Evolutionary conservation across 2,888 invertebrate genomes (phyloP), one percentile per base, ranked within the genome.

Genomic region (Heliconius ethilla): DNA sequence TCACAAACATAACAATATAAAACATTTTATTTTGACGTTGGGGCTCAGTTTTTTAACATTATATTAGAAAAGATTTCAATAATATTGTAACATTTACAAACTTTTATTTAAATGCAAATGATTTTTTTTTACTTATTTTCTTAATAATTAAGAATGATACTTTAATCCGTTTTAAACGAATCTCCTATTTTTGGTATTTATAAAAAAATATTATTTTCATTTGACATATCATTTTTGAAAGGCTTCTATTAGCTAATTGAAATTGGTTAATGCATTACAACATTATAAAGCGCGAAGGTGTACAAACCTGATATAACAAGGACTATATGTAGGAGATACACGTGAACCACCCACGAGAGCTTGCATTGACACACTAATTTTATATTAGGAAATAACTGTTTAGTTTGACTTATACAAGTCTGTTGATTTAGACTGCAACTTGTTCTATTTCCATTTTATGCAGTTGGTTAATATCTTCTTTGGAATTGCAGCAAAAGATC

Each of bases 261-360:
- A 70, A 51, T 73, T 59, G 40, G 40, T 37, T 15, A 62, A 10
- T 59, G 27, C 29, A 69, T 75, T 27, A 25, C 40, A 70, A 45
- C 1, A 18, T 33, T 25, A 63, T 15, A 13, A 70, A 37, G 29
- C 66, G 63, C 51, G 25, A 77, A 77, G 59, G 66, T 59, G 73
- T 67, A 67, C 13, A 77, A 77, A 66, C 73, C 67, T 74, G 77
- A 74, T 72, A 67, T 62, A n/a, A 59, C 74, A 77, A 77, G 77
- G 77, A 55, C 66, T 72, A 33, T 33, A 74, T 67, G 77, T 77
- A 66, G 73, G 77, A 67, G 77, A 73, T 77, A 74, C 63, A 55
- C 72, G 70, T 62, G 76, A 25, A 65, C 33, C 72, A 66, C 76
- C 76, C 76, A 76, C 76, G 51, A 65, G 25, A 25, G 7, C 13